phyloP scores from a whole-genome alignment of 1,140 invertebrate genomes.

The Polypedilum pembai region DNA sequence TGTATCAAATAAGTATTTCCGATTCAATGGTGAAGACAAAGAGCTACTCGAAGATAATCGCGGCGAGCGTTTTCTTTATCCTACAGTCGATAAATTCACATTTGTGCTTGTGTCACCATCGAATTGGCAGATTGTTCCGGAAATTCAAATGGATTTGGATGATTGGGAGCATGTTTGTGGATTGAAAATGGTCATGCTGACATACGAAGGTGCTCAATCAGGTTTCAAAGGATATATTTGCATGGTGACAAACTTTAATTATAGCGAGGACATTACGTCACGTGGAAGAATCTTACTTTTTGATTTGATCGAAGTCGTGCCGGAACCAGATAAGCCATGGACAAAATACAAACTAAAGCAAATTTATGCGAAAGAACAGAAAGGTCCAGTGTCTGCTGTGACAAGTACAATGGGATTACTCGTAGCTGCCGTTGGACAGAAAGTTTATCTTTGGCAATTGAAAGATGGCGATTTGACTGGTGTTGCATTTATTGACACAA shows the following conservation, averaged over 20 bases:
- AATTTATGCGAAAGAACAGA: slow-evolving; percentile 95
- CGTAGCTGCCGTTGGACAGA: slow-evolving; percentile 95
- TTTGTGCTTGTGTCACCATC: slow-evolving; percentile 90
- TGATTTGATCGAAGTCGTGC: slow-evolving; percentile 98
- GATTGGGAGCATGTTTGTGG: slow-evolving; percentile 95
- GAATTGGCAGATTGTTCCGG: slow-evolving; percentile 89
- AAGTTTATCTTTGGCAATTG: slow-evolving; percentile 97
- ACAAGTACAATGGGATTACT: slow-evolving; percentile 90
- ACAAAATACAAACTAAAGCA: slow-evolving; percentile 97
- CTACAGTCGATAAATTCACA: slow-evolving; percentile 75
- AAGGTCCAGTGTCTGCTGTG: slow-evolving; percentile 96
- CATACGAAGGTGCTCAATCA: slow-evolving; percentile 88
- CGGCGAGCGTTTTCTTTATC: slow-evolving; percentile 75
- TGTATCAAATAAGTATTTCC: slow-evolving; percentile 71
- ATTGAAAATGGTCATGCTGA: slow-evolving; percentile 87
- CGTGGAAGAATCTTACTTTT: slow-evolving; percentile 87
- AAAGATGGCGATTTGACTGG: slow-evolving; percentile 95
- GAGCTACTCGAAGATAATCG: slow-evolving; percentile 57
- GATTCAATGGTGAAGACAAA: slow-evolving; percentile 85
- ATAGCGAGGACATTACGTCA: slow-evolving; percentile 97
- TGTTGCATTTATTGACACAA: slow-evolving; percentile 97
- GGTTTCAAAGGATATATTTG: slow-evolving; percentile 94
- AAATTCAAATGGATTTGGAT: slow-evolving; percentile 77
- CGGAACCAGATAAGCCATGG: slow-evolving; percentile 93
- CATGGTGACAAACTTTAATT: slow-evolving; percentile 92